phyloP scores from a whole-genome alignment of 2,888 invertebrate genomes.

The Limnephilus marmoratus region DNA sequence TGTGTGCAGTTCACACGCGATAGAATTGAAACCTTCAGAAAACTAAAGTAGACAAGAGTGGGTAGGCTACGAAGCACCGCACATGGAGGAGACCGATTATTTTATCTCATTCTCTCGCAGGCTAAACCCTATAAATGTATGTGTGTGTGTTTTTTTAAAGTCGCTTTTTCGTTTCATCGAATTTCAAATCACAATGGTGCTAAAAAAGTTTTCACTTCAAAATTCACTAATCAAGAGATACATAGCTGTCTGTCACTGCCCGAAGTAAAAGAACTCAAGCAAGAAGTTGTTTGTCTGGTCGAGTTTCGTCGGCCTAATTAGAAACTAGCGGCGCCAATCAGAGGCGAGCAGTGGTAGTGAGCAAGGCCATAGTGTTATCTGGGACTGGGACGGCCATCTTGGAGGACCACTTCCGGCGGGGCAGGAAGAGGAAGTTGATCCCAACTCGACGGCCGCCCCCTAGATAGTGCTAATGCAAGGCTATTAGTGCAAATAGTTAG shows the following conservation, averaged over 20 bases:
- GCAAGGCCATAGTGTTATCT: constrained; percentile 47
- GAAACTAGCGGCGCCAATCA: constrained; percentile 42
- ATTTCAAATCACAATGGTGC: too few species aligned
- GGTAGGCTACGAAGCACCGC: too few species aligned
- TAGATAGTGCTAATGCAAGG: not conserved
- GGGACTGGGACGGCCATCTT: constrained; percentile 51
- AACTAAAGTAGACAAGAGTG: too few species aligned
- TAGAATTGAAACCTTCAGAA: too few species aligned
- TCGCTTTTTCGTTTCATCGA: too few species aligned
- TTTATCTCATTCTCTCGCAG: too few species aligned
- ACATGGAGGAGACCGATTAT: too few species aligned
- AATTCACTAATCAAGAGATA: not conserved
- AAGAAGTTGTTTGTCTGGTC: not conserved
- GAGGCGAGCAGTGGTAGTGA: too few species aligned
- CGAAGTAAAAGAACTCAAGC: not conserved
- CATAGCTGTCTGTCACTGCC: not conserved
- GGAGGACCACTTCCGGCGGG: constrained; percentile 57
- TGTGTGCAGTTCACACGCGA: too few species aligned
- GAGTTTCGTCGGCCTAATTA: constrained; percentile 55
- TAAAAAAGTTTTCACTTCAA: too few species aligned
- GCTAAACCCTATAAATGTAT: too few species aligned
- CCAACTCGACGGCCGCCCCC: not conserved
- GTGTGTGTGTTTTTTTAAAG: too few species aligned
- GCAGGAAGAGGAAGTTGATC: constrained; percentile 55
- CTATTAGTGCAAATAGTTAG: not conserved